These are phyloP conservation scores for Simalia tracyae DNA, from an alignment of 2,797 vertebrate species.

Conservation along the genomic window DNA sequence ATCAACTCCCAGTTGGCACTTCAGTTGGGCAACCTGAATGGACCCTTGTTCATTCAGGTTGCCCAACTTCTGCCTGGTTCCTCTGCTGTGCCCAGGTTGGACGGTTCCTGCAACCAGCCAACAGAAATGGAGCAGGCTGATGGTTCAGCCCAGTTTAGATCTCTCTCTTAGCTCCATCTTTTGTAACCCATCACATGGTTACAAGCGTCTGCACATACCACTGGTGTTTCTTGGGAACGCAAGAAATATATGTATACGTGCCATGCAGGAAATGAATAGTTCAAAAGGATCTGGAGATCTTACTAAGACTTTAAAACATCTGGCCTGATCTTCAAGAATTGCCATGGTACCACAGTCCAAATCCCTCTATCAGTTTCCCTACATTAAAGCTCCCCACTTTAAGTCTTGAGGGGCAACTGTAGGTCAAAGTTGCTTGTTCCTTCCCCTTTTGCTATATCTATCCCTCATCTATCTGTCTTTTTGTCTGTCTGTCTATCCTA, in stretches of 20 bases:
- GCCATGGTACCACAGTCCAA: not conserved
- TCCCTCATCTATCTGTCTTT: too few species aligned
- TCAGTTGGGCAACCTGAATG: not conserved
- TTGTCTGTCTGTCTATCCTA: too few species aligned
- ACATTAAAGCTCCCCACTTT: not conserved
- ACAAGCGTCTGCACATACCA: too few species aligned
- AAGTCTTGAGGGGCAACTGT: not conserved
- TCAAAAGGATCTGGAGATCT: constrained; percentile 7
- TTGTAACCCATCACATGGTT: not conserved
- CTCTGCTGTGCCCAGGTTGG: not conserved
- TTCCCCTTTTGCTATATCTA: too few species aligned
- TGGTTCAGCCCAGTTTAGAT: too few species aligned
- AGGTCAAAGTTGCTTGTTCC: constrained; percentile 1
- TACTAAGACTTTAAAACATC: not conserved
- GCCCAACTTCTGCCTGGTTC: too few species aligned
- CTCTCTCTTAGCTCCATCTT: not conserved
- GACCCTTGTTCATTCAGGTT: not conserved
- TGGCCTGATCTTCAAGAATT: not conserved
- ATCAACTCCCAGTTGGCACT: not conserved
- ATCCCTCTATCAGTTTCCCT: not conserved
- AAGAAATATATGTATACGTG: not conserved
- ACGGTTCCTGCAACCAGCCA: too few species aligned
- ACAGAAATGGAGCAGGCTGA: not conserved
- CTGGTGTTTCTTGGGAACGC: not conserved
- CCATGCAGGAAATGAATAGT: constrained; percentile 55